Evolutionary conservation across 2,888 invertebrate genomes (phyloP).

Genomic region (Diplazon laetatorius): DNA sequence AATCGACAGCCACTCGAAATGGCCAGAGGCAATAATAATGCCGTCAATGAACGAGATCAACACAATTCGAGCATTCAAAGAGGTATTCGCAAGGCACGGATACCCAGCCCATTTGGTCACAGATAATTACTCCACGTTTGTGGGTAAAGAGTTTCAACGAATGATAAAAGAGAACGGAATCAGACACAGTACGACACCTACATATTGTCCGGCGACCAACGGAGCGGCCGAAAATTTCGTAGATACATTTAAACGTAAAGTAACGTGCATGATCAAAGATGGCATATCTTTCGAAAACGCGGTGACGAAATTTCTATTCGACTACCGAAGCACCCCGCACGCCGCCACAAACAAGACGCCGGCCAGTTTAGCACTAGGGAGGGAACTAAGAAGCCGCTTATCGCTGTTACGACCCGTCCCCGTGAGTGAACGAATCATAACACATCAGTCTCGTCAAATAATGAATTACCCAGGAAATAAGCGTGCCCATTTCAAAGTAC

Average conservation of each 20-base stretch:
- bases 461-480: constrained; percentile 33
- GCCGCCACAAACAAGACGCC: constrained; percentile 54
- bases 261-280: constrained; percentile 48
- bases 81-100: constrained; percentile 68
- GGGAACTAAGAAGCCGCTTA: constrained; percentile 57
- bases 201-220: constrained; percentile 10
- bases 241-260: constrained; percentile 55
- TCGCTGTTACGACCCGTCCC: constrained; percentile 48
- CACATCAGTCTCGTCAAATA: constrained; percentile 50
- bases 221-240: constrained; percentile 47
- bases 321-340: constrained; percentile 61
- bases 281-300: constrained; percentile 43
- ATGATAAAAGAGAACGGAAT: constrained; percentile 65
- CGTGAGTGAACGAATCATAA: background rate
- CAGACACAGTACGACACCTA: constrained; percentile 63
- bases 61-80: constrained; percentile 64
- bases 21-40: constrained; percentile 67
- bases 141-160: constrained; percentile 60
- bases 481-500: constrained; percentile 12
- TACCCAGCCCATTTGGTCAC: constrained; percentile 65
- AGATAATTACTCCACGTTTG: constrained; percentile 71
- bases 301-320: constrained; percentile 54
- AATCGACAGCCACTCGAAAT: constrained; percentile 71
- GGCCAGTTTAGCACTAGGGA: constrained; percentile 39
- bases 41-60: constrained; percentile 60